phyloP scores from a whole-genome alignment of 2,113 vertebrate species.

The Periophthalmodon schlosseri region DNA sequence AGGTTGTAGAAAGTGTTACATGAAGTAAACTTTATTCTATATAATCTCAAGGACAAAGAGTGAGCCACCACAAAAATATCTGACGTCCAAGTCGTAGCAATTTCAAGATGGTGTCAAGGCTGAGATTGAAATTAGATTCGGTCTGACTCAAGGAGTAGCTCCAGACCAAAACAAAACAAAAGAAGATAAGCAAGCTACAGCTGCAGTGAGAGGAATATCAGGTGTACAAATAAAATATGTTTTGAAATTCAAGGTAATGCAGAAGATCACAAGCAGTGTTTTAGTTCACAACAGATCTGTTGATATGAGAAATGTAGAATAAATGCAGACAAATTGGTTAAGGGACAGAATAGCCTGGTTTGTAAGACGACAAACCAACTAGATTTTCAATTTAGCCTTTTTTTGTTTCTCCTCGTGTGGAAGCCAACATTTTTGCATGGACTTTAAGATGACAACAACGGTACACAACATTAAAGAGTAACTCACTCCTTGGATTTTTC shows the following conservation, averaged over 20 bases:
- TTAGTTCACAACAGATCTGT: constrained; percentile 8
- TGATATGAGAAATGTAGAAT: not conserved
- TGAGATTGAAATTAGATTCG: constrained; percentile 12
- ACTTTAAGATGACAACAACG: not conserved
- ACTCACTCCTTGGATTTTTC: not conserved
- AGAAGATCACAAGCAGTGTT: constrained; percentile 9
- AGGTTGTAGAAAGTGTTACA: constrained; percentile 1
- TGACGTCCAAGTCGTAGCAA: constrained; percentile 7
- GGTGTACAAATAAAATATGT: constrained; percentile 2
- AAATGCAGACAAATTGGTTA: not conserved
- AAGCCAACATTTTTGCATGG: not conserved
- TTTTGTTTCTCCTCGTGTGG: not conserved
- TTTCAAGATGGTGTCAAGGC: constrained; percentile 16
- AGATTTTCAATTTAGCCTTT: not conserved
- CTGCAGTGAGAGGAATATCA: not conserved
- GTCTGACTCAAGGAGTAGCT: constrained; percentile 4
- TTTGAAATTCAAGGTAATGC: not conserved
- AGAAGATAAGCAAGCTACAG: constrained; percentile 12
- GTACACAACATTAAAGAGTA: not conserved
- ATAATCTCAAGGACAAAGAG: constrained; percentile 15
- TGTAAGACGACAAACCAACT: not conserved
- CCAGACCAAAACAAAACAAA: constrained; percentile 12
- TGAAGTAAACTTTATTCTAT: constrained; percentile 17
- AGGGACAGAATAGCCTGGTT: not conserved
- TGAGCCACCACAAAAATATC: constrained; percentile 16